Conservation (phyloP, 2,113 vertebrate species). For the Buteo buteo region DNA sequence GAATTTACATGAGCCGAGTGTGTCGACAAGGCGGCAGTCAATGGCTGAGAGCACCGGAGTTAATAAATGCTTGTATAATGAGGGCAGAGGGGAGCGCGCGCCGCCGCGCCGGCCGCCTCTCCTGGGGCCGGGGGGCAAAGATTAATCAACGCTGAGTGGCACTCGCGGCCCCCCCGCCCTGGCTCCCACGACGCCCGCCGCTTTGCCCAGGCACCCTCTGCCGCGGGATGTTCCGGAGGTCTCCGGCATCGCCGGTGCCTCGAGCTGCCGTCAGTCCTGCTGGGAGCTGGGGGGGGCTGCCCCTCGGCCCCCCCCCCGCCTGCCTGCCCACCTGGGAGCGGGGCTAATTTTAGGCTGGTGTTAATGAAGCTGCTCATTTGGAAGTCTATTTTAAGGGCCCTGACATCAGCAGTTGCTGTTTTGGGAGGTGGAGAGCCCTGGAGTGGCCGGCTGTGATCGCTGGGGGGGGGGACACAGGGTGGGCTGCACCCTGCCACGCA, state of each 20-base stretch:
- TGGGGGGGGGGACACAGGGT: not conserved
- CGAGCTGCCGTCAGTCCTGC: not conserved
- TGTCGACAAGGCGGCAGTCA: conserved; percentile 58
- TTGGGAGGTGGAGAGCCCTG: conserved; percentile 17
- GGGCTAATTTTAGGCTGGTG: conserved; percentile 70
- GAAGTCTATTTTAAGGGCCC: conserved; percentile 70
- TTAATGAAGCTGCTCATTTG: conserved; percentile 66
- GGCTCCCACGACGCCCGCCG: not conserved
- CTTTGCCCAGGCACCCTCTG: not conserved
- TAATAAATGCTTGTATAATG: conserved; percentile 67
- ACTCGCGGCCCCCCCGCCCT: not conserved
- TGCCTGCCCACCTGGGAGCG: not conserved
- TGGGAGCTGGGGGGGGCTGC: not conserved
- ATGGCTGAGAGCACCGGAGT: conserved; percentile 47
- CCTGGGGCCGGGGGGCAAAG: conserved; percentile 31
- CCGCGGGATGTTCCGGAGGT: not conserved
- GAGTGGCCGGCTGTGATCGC: not conserved
- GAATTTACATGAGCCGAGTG: conserved; percentile 66
- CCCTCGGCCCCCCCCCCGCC: not conserved
- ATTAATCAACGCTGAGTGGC: conserved; percentile 55
- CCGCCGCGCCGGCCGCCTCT: not conserved
- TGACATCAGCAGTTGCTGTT: conserved; percentile 65
- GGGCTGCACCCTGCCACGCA: no score
- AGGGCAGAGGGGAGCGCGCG: conserved; percentile 35
- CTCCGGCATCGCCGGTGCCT: not conserved